Base-by-base conservation (phyloP, 2,113 vertebrate genomes). In the Lepus europaeus region DNA sequence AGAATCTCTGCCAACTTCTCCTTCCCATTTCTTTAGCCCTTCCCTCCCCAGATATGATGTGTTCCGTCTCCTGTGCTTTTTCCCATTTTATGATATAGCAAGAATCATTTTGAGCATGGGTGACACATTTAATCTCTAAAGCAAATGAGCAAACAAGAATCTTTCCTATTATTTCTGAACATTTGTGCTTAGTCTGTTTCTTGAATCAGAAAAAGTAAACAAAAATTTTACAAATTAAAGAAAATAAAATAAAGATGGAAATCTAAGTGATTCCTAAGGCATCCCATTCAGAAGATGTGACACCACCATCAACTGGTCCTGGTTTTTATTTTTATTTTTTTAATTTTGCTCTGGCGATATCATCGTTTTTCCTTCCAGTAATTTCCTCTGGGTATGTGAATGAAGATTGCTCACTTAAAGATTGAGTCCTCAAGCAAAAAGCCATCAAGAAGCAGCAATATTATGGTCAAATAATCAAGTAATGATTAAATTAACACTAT, bases 171-270 rank as follows among this genome's bases (percentile, higher is more conserved):
- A 84, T 63, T 91, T 45, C 31, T 82, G 83, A 64, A 84, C 77
- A 90, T 49, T 83, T 90, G 31, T 66, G 25, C 94, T 80, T 91
- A 86, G 22, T 87, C n/a, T 89, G 70, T 49, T 29, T 77, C 17
- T 63, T 93, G 51, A 87, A 86, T 81, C 14, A 83, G 36, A 89
- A 92, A 91, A 92, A 81, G 20, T 66, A 91, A 39, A 85, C 7
- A 68, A 79, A 81, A n/a, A 0, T 85, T 96, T 87, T 69, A 9
- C 13, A 89, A 74, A 73, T 45, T 69, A 74, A 85, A 81, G 31
- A 84, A 81, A 93, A 73, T 23, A 81, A 80, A 82, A 12, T 19
- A 70, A 39, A 51, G 0, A 76, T 80, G 31, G 12, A 69, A 89
- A 95, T 68, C 25, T 64, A 78, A 84, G 45, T 39, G 19, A 61